Evolutionary conservation across 2,797 vertebrate species (phyloP), one percentile per base, ranked within the genome.

Genomic region (Xiphorhynchus erythropygius): DNA sequence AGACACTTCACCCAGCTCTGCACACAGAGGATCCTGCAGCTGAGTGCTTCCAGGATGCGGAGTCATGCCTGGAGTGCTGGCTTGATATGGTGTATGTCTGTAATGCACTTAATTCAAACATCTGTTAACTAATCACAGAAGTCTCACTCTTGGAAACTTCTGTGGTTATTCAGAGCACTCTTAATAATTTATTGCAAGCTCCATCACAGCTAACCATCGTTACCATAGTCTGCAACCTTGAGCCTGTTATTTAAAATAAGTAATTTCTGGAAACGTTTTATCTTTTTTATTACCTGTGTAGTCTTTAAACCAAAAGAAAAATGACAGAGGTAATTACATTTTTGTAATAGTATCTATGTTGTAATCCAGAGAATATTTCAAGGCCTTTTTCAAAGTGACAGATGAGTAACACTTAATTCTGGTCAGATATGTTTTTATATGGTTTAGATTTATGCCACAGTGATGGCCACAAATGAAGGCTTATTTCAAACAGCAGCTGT

Each of bases 21-120:
- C 71, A 42, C 52, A 17, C 33, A 14, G 1, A 13, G 41, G 44
- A 49, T 13, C 42, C 9, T n/a, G 19, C 35, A 21, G 57, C 73
- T 7, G 25, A 37, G 41, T 1, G 15, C 70, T n/a, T 64, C 18
- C 1, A 1, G n/a, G 71, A 59, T 63, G 53, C 11, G 0, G 3
- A 42, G 25, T 22, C 52, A 35, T 0, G 0, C 1, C 0, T 14
- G 35, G 71, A 8, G 17, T 1, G 24, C 10, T n/a, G 30, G 60
- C 44, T 57, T 68, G 77, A 16, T 7, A 5, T 3, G 21, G 23
- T 41, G 28, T 5, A 1, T 5, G 17, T 4, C 35, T 59, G 49
- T 13, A 37, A 21, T 1, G 23, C 46, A 4, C 47, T 28, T 8
- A 17, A 12, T 27, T 47, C 60, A 47, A 52, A 50, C 24, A 18